These are phyloP conservation scores for Eudyptes chrysolophus DNA, from an alignment of 2,113 vertebrate species.

Conservation along the genomic window DNA sequence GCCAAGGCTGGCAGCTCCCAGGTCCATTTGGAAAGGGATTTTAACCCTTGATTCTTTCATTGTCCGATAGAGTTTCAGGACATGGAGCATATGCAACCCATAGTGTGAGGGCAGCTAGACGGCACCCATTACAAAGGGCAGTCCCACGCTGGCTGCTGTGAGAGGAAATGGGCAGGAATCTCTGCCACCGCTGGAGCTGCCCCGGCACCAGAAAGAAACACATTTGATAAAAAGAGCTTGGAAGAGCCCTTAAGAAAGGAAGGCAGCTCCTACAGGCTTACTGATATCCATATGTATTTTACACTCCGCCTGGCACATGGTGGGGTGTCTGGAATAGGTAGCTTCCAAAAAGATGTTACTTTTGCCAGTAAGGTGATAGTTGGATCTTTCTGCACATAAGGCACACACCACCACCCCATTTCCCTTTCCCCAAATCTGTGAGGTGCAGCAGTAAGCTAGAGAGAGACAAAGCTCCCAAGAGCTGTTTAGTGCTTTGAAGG, in stretches of 20 bases:
- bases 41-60: neutral
- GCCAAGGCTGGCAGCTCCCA: neutral
- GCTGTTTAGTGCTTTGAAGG: conserved; percentile 22
- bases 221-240: neutral
- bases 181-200: too few species aligned
- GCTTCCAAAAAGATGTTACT: neutral
- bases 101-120: neutral
- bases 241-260: neutral
- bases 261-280: neutral
- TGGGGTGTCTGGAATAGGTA: neutral
- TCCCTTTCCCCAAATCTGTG: neutral
- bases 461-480: neutral
- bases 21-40: neutral
- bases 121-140: neutral
- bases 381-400: neutral
- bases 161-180: neutral
- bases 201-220: neutral
- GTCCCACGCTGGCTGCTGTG: too few species aligned
- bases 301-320: neutral
- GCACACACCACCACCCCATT: neutral
- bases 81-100: neutral
- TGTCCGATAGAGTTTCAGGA: neutral
- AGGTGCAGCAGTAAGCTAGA: neutral
- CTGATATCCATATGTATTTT: neutral
- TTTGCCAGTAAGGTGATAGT: neutral